phyloP scores from a whole-genome alignment of 2,113 vertebrate genomes.

The Aythya baeri region DNA sequence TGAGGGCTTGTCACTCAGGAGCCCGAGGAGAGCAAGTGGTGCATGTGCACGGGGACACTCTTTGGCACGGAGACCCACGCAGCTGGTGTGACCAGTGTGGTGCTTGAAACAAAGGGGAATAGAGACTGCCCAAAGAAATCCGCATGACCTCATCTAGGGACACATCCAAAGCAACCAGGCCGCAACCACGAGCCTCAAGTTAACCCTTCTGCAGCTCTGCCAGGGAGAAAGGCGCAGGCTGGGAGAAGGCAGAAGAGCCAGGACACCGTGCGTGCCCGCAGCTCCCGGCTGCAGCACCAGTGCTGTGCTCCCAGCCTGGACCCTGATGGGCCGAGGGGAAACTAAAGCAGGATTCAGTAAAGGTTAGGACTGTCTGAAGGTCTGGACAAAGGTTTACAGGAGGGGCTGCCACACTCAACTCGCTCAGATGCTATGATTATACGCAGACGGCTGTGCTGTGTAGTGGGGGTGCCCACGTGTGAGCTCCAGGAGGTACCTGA shows the following conservation, averaged over 20 bases:
- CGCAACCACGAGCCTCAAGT: conserved; percentile 11
- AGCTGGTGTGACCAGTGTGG: conserved; percentile 27
- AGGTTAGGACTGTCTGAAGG: not conserved
- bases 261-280: not conserved
- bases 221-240: not conserved
- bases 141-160: conserved; percentile 62
- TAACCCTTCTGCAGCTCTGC: conserved; percentile 20
- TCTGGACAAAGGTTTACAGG: not conserved
- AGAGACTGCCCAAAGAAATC: conserved; percentile 37
- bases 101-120: conserved; percentile 50
- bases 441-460: not conserved
- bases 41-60: not conserved
- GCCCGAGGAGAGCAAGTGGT: not conserved
- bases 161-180: conserved; percentile 33
- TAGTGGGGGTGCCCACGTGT: not conserved
- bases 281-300: not conserved
- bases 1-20: not conserved
- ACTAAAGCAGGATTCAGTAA: not conserved
- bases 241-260: not conserved
- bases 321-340: not conserved
- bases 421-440: not conserved
- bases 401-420: not conserved
- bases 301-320: not conserved
- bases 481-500: not conserved
- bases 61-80: not conserved